Base-by-base conservation (phyloP, 92 coral and sea anemone genomes). In the Zoanthus sociatus region DNA sequence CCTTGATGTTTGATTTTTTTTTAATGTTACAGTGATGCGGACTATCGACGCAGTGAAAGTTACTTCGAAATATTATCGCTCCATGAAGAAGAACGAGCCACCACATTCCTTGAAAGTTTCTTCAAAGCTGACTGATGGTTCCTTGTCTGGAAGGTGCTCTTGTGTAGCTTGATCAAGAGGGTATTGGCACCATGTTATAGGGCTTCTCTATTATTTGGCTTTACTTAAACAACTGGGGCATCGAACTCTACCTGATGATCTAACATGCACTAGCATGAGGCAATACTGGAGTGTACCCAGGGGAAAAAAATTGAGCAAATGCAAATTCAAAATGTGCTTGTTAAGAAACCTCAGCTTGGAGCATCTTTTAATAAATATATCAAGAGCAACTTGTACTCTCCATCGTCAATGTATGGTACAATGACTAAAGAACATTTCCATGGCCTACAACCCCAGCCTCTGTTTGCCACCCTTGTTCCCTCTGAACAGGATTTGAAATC, bases 91-190 rank as follows among this genome's bases (percentile, higher is more conserved):
- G 44, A 20, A 66, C 31, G 90, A 88, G 55, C 87, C 92, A 6
- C 94, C 90, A 6, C 94, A 91, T 73, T 78, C 18, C 14, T 51
- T 88, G 53, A 85, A 79, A 53, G 73, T 74, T n/a, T 81, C 55
- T 73, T 79, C 88, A 3, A 68, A 68, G 42, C 73, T 68, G 44
- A 68, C 51, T 33, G 45, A 26, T 26, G 45, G 16, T 26, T 31
- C 37, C 37, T 72, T 86, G 37, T n/a, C 44, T 26, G 90, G 82
- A 18, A 85, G 17, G 31, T 92, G 92, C 67, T 78, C 87, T 37
- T 90, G 96, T 88, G 96, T 93, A 46, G 94, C 94, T 30, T 90
- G 94, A 46, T 83, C 67, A 9, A 75, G 84, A 4, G 96, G 94
- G 26, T 86, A 60, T 71, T 85, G 92, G 78, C 91, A 87, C 48